Conservation (phyloP, 2,113 vertebrate genomes). For the Tragelaphus strepsiceros region DNA sequence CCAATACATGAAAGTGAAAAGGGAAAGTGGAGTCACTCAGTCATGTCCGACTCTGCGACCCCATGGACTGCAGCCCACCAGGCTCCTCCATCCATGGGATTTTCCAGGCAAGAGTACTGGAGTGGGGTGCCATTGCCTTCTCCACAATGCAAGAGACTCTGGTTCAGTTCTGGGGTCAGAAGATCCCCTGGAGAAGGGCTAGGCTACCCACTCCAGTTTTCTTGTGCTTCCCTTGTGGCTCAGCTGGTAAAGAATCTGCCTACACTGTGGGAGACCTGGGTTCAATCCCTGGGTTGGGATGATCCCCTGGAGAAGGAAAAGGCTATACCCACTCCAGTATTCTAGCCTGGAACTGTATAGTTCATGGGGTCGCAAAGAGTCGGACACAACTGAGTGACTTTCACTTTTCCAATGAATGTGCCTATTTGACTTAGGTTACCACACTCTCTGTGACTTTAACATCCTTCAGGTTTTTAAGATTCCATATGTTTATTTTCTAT, state of each 20-base stretch:
- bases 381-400: accelerated
- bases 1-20: no score
- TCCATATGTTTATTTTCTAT: neutral
- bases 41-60: accelerated
- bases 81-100: no score
- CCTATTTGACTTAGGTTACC: neutral
- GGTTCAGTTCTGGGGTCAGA: neutral
- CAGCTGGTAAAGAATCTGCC: neutral
- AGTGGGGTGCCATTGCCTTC: no score
- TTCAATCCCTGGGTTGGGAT: neutral
- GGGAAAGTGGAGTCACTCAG: no score
- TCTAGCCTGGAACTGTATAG: neutral
- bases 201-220: neutral
- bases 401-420: neutral
- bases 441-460: neutral
- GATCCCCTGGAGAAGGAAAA: neutral
- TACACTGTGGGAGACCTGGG: neutral
- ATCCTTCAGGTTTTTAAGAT: neutral
- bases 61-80: no score
- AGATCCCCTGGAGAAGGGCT: neutral
- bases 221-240: neutral
- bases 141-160: neutral
- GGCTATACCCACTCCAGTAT: neutral
- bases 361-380: neutral
- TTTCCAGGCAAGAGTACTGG: no score